phyloP scores from a whole-genome alignment of 30 jellyfish, hydroid and myxozoan species.

The Catostylus mosaicus region DNA sequence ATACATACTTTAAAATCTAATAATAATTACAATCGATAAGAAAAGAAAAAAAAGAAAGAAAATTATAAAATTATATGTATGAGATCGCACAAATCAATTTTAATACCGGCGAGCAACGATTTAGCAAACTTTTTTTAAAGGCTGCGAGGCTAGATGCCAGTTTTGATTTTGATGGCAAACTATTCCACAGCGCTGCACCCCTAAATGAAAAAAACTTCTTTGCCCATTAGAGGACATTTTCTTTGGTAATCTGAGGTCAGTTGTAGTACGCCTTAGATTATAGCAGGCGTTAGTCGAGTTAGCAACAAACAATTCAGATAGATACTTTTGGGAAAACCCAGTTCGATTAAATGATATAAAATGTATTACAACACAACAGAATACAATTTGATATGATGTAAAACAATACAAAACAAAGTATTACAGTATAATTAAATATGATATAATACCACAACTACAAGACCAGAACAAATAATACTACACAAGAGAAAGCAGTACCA shows the following conservation, averaged over 20 bases:
- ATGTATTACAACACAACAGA: no score
- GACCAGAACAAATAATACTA: no score
- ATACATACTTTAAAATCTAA: no score
- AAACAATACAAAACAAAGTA: no score
- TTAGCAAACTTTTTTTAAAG: neutral
- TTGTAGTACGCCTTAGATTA: constrained; percentile 27
- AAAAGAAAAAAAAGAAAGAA: neutral
- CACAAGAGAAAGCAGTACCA: no score
- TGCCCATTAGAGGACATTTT: constrained; percentile 10
- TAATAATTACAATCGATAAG: neutral
- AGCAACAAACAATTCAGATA: constrained; percentile 9
- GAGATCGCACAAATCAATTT: neutral
- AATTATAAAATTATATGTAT: neutral
- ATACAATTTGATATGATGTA: no score
- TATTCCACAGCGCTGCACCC: constrained; percentile 17
- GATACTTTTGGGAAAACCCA: constrained; percentile 12
- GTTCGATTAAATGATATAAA: no score
- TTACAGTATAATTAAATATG: no score
- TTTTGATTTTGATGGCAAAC: constrained; percentile 26
- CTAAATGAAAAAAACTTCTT: neutral
- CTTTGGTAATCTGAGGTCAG: constrained; percentile 21
- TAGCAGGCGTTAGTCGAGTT: constrained; percentile 21
- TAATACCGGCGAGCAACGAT: neutral
- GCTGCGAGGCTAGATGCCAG: constrained; percentile 12
- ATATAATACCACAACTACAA: no score